These are phyloP conservation scores for Oncorhynchus kisutch DNA, from an alignment of 2,113 vertebrate genomes.

Conservation along the genomic window DNA sequence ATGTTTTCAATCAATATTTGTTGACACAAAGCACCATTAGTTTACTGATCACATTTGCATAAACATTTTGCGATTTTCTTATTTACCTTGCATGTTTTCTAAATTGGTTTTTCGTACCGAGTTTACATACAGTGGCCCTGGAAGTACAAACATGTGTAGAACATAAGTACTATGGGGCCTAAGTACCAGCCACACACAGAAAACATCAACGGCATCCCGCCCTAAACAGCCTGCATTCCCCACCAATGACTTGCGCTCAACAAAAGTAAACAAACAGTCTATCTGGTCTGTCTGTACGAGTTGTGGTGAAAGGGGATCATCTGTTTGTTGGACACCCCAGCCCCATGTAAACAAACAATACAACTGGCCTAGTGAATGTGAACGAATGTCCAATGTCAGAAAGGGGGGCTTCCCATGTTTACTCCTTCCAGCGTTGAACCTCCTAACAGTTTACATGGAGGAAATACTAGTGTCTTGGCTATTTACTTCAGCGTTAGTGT, in stretches of 20 bases:
- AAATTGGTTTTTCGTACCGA: slow-evolving; percentile 51
- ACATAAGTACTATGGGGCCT: slow-evolving; percentile 38
- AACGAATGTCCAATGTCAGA: neutral
- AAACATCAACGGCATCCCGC: slow-evolving; percentile 42
- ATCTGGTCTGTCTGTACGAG: slow-evolving; percentile 25
- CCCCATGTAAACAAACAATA: slow-evolving; percentile 47
- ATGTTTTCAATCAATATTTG: slow-evolving; percentile 68
- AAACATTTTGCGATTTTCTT: slow-evolving; percentile 61
- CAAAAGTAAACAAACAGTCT: slow-evolving; percentile 54
- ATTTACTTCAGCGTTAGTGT: neutral
- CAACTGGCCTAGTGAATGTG: slow-evolving; percentile 25
- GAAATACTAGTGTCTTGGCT: slow-evolving; percentile 35
- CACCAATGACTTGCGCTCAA: slow-evolving; percentile 34
- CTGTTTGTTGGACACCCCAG: slow-evolving; percentile 48
- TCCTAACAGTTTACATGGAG: slow-evolving; percentile 25
- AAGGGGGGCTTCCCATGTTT: neutral
- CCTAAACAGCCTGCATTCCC: slow-evolving; percentile 63
- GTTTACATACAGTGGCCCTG: slow-evolving; percentile 61
- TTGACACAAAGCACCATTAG: slow-evolving; percentile 61
- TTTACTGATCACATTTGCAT: slow-evolving; percentile 73
- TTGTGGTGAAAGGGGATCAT: slow-evolving; percentile 22
- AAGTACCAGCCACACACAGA: slow-evolving; percentile 24
- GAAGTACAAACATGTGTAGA: slow-evolving; percentile 59
- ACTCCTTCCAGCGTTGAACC: neutral
- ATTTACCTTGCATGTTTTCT: slow-evolving; percentile 50